Evolutionary conservation across 2,888 invertebrate species (phyloP).

Genomic region (Bugulina stolonifera): DNA sequence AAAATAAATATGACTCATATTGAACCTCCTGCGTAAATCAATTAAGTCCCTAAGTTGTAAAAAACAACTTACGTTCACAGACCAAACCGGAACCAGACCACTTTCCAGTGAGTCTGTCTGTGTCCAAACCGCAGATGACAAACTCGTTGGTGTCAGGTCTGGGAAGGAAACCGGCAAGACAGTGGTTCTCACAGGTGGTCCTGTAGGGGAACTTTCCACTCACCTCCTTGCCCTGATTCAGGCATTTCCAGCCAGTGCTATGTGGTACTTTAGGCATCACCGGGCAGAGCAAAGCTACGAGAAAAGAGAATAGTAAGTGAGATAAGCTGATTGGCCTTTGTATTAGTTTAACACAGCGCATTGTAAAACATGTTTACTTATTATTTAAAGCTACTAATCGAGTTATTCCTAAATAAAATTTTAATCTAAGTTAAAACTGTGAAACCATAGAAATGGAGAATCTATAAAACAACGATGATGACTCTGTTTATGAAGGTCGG

Average conservation of each 20-base stretch:
- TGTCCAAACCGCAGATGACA: conserved; percentile 1
- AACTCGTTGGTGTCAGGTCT: conserved; percentile 10
- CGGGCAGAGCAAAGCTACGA: conserved; percentile 6
- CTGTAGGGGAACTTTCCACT: not conserved
- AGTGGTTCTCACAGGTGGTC: not conserved
- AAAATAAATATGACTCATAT: too few species aligned
- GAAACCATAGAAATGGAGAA: too few species aligned
- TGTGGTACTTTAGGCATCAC: conserved; percentile 1
- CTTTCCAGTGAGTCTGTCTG: not conserved
- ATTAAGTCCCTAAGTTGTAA: not conserved
- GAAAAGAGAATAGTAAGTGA: too few species aligned
- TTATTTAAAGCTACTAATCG: too few species aligned
- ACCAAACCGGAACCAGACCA: conserved; percentile 1
- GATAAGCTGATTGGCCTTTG: too few species aligned
- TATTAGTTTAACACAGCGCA: too few species aligned
- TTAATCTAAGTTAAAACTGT: too few species aligned
- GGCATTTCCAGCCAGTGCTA: conserved; percentile 1
- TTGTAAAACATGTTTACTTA: too few species aligned
- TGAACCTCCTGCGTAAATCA: not conserved
- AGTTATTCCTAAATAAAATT: too few species aligned
- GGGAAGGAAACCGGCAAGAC: conserved; percentile 2
- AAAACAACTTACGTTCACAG: conserved; percentile 10
- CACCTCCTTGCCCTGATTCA: not conserved
- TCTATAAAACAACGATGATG: too few species aligned
- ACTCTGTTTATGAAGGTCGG: too few species aligned